Percentiles rank a stretch among this genome's conserved stretches.
phyloP scores from a whole-genome alignment of 2,113 vertebrate species.

The Callochromis pleurospilus region DNA sequence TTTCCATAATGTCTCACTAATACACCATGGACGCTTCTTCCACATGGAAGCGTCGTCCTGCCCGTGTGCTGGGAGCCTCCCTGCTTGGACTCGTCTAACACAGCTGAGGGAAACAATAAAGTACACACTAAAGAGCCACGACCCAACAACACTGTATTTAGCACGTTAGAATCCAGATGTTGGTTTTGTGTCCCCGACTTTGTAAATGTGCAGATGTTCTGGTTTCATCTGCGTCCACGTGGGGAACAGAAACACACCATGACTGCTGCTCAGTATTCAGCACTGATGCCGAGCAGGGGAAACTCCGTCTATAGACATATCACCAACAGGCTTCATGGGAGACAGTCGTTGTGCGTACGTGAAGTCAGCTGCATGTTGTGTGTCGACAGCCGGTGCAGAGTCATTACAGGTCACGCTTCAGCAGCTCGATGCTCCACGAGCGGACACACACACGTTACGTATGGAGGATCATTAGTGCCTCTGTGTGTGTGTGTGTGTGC shows the following conservation, averaged over 20 bases:
- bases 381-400: neutral
- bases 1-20: neutral
- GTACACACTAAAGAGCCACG: neutral
- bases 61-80: neutral
- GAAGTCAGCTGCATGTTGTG: neutral
- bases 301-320: neutral
- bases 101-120: neutral
- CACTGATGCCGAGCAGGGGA: neutral
- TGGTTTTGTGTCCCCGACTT: neutral
- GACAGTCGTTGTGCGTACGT: neutral
- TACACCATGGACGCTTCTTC: neutral
- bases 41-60: neutral
- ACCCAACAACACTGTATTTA: neutral
- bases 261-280: neutral
- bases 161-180: neutral
- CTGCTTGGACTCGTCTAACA: neutral
- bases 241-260: neutral
- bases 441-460: neutral
- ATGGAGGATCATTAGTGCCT: neutral
- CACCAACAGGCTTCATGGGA: neutral
- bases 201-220: neutral
- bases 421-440: neutral
- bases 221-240: neutral
- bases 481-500: accelerated
- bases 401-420: neutral